Base-by-base conservation (phyloP, 1,140 invertebrate genomes). In the Apis cerana region DNA sequence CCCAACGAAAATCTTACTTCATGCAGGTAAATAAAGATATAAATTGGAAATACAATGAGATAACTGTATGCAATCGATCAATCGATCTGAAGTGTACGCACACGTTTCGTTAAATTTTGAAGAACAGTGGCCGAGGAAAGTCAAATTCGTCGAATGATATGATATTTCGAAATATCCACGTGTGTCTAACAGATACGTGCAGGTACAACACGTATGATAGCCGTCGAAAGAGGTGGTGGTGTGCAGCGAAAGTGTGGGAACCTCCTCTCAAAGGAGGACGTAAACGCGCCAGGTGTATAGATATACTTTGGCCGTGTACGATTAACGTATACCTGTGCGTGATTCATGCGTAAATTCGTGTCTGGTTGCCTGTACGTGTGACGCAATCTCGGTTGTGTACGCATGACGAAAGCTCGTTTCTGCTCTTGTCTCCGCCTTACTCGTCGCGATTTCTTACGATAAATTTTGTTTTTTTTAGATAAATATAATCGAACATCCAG, bases 231-330 rank as follows among this genome's bases (percentile, higher is more conserved):
- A 75, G 74, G 62, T 80, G 77, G 77, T 61, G 82, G 67, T 88
- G 88, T 75, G 80, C 70, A 75, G 89, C 88, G 91, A 92, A 92
- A 92, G 91, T 92, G 91, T 92, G 92, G 88, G 91, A 92, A 92
- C 83, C 74, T 69, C 74, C 76, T 76, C 80, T 68, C 65, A 69
- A 83, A 68, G 27, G 59, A 70, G 56, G 61, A 85, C 74, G 50
- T 65, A 48, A 71, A 79, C 64, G 79, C 56, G 59, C 67, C 76
- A 81, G 85, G 64, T 81, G 77, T 88, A 50, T 64, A 54, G 75
- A 21, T 80, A 72, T 74, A 79, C 84, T 70, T 70, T 33, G 79
- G 62, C 12, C 77, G 56, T 43, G 23, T 67, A 67, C 75, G 54
- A 87, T 67, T 69, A 72, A 65, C 72, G 54, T 64, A 58, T 72